Conservation (phyloP, 2,113 vertebrate genomes). For the Prinia subflava region DNA sequence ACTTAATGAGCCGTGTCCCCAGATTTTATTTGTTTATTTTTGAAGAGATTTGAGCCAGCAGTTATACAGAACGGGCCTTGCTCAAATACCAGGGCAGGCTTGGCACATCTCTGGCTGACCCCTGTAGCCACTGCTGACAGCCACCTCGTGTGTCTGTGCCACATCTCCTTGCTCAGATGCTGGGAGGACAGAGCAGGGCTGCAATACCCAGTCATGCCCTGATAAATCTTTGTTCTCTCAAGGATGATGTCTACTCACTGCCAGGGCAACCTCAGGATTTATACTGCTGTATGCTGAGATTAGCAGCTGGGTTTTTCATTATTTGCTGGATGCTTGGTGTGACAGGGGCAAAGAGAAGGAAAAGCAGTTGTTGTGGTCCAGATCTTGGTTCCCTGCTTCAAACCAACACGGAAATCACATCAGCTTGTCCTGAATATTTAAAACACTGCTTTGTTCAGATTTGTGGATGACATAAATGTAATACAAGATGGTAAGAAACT, state of each 20-base stretch:
- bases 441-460: not conserved
- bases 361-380: not conserved
- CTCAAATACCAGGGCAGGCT: not conserved
- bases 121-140: not conserved
- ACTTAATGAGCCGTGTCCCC: not conserved
- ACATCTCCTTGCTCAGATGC: fast-evolving
- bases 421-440: not conserved
- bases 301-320: not conserved
- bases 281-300: not conserved
- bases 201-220: not conserved
- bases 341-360: not conserved
- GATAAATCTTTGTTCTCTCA: not conserved
- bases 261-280: not conserved
- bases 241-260: not conserved
- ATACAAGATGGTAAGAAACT: not conserved
- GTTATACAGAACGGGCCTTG: not conserved
- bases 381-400: not conserved
- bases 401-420: not conserved
- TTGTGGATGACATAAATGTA: not conserved
- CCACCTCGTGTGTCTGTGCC: not conserved
- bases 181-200: not conserved
- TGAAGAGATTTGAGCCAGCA: not conserved
- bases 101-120: not conserved
- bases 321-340: not conserved
- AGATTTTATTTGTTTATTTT: not conserved